Conservation (phyloP, 2,113 vertebrate genomes). For the Indicator maculatus region DNA sequence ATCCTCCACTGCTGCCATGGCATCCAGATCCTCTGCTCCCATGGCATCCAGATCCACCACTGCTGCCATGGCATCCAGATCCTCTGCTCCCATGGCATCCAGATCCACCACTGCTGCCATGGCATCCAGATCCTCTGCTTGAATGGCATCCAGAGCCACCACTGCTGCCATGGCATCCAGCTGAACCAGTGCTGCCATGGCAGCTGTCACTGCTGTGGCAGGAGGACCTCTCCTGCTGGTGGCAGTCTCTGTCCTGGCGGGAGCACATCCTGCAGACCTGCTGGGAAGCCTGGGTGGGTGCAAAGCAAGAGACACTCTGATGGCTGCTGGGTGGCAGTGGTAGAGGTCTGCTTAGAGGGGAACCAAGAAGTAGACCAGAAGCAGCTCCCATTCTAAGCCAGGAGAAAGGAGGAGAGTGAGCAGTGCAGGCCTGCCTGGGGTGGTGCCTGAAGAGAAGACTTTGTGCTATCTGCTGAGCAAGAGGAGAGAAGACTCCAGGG, state of each 20-base stretch:
- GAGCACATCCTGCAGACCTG: slow-evolving; percentile 44
- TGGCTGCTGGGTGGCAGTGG: not conserved
- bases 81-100: not conserved
- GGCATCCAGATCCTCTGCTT: not conserved
- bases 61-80: not conserved
- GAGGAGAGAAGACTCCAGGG: no score
- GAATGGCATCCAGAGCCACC: not conserved
- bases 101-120: fast-evolving
- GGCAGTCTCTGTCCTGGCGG: slow-evolving; percentile 33
- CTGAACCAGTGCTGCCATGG: not conserved
- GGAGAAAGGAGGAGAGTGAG: not conserved
- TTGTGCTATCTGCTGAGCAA: not conserved
- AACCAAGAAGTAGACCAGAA: not conserved
- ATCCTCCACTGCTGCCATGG: not conserved
- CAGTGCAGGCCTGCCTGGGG: fast-evolving
- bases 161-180: not conserved
- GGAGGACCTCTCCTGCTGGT: not conserved
- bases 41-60: not conserved
- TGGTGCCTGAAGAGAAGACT: not conserved
- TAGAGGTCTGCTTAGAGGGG: not conserved
- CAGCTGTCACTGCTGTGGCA: not conserved
- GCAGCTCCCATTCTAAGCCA: not conserved
- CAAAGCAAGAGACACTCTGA: not conserved
- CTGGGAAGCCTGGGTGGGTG: not conserved
- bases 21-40: not conserved